phyloP scores from a whole-genome alignment of 2,888 invertebrate genomes.

The Selenia dentaria region DNA sequence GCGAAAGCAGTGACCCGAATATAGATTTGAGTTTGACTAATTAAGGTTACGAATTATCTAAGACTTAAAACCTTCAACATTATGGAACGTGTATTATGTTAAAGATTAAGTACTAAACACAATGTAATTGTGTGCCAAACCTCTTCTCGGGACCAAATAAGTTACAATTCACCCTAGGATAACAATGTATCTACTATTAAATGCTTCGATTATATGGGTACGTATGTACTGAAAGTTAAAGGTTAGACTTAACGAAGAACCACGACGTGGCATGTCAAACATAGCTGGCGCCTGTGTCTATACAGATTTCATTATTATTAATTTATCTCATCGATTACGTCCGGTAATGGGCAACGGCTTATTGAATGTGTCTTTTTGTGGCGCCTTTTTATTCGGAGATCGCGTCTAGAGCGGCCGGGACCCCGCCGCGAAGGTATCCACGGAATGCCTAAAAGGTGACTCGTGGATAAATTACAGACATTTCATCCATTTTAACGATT shows the following conservation, averaged over 20 bases:
- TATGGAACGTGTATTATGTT: too few species aligned
- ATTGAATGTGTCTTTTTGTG: constrained; percentile 84
- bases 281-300: constrained; percentile 46
- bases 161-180: too few species aligned
- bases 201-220: too few species aligned
- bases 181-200: too few species aligned
- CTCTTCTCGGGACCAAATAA: too few species aligned
- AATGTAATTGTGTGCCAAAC: too few species aligned
- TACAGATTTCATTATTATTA: constrained; percentile 76
- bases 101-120: too few species aligned
- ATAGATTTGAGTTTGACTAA: too few species aligned
- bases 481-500: constrained; percentile 84
- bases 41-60: too few species aligned
- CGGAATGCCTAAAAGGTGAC: constrained; percentile 84
- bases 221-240: too few species aligned
- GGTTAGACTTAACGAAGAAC: constrained; percentile 1
- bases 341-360: constrained; percentile 79
- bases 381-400: constrained; percentile 81
- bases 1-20: too few species aligned
- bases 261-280: constrained; percentile 37
- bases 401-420: constrained; percentile 75
- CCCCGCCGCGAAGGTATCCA: constrained; percentile 80
- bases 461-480: constrained; percentile 83
- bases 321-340: constrained; percentile 83
- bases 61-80: too few species aligned